These are phyloP conservation scores for Pipistrellus kuhlii DNA, from an alignment of 2,797 vertebrate species.

Conservation along the genomic window DNA sequence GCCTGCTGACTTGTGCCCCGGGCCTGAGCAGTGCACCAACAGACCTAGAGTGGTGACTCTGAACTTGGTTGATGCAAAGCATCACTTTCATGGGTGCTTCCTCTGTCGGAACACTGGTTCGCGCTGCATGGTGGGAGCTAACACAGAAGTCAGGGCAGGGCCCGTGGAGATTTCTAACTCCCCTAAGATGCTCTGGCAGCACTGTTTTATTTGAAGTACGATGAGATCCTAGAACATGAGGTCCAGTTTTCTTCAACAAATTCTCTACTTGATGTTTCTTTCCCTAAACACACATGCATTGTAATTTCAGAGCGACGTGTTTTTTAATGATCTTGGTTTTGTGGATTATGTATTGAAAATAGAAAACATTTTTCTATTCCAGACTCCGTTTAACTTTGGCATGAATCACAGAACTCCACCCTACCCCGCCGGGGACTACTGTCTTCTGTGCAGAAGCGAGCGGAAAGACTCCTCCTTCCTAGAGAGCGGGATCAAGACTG, in stretches of 20 bases:
- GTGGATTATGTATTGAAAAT: constrained; percentile 61
- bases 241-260: not conserved
- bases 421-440: constrained; percentile 96
- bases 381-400: constrained; percentile 98
- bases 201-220: not conserved
- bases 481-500: constrained; percentile 91
- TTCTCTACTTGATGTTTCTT: constrained; percentile 10
- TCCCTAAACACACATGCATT: not conserved
- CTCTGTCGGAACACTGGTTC: not conserved
- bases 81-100: too few species aligned
- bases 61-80: not conserved
- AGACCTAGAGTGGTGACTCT: not conserved
- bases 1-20: not conserved
- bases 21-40: not conserved
- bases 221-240: not conserved
- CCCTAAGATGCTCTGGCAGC: not conserved
- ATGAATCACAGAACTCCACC: constrained; percentile 94
- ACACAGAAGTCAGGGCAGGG: not conserved
- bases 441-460: constrained; percentile 96
- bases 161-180: not conserved
- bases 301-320: not conserved
- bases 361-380: constrained; percentile 71
- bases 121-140: not conserved
- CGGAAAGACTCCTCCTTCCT: constrained; percentile 93
- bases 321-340: constrained; percentile 18